Conservation (phyloP, 1,140 invertebrate species). For the Drosophila insularis region DNA sequence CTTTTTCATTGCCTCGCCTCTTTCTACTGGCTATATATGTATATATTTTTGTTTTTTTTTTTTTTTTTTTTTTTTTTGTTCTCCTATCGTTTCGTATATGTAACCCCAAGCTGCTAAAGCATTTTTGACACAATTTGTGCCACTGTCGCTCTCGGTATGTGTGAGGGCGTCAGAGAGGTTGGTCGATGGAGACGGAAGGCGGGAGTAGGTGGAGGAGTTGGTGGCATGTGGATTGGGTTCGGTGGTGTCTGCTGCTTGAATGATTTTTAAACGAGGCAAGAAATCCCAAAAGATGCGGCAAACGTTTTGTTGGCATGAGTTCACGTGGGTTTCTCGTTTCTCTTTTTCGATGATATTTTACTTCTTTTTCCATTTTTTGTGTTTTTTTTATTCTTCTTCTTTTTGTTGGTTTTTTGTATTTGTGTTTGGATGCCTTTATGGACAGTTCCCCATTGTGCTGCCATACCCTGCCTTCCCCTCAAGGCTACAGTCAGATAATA, state of each 20-base stretch:
- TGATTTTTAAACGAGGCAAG: slow-evolving; percentile 81
- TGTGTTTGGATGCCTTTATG: slow-evolving; percentile 58
- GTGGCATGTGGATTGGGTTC: slow-evolving; percentile 40
- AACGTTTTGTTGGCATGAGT: slow-evolving; percentile 71
- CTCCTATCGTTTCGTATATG: neutral
- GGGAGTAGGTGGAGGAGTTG: slow-evolving; percentile 10
- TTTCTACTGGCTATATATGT: neutral
- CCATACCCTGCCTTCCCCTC: neutral
- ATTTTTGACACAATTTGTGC: slow-evolving; percentile 78
- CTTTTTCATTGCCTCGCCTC: slow-evolving; percentile 7
- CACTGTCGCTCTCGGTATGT: slow-evolving; percentile 49
- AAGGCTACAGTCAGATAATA: slow-evolving; percentile 51
- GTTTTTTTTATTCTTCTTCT: slow-evolving; percentile 34
- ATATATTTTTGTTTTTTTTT: neutral
- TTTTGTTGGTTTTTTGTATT: slow-evolving; percentile 53
- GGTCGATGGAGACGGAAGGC: neutral
- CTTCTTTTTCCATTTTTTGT: slow-evolving; percentile 26
- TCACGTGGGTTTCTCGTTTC: slow-evolving; percentile 54
- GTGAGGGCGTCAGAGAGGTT: slow-evolving; percentile 8
- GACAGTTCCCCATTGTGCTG: slow-evolving; percentile 27
- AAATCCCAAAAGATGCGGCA: slow-evolving; percentile 79
- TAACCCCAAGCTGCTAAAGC: slow-evolving; percentile 37
- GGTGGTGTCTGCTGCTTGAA: slow-evolving; percentile 78
- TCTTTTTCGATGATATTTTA: neutral
- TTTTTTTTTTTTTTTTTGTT: neutral